Conservation (phyloP, 2,113 vertebrate species). For the Asarcornis scutulata region DNA sequence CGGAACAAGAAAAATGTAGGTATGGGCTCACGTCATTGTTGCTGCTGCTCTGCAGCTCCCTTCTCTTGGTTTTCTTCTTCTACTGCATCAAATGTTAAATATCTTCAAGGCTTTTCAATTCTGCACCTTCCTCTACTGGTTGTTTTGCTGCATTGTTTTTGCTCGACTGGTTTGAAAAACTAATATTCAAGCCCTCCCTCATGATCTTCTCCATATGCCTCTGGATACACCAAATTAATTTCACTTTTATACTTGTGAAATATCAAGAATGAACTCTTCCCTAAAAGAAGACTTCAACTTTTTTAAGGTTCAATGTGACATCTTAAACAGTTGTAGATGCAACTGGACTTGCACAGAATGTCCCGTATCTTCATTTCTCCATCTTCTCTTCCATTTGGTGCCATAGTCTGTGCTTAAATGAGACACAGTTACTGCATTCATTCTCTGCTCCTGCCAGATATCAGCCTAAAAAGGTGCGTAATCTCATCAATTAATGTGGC, state of each 20-base stretch:
- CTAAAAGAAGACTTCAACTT: neutral
- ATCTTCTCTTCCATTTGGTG: neutral
- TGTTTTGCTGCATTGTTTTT: neutral
- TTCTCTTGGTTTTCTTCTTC: neutral
- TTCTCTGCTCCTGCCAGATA: neutral
- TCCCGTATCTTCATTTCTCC: neutral
- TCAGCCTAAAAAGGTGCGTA: neutral
- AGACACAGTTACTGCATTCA: neutral
- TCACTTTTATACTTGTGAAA: neutral
- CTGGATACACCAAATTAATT: neutral
- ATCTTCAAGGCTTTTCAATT: neutral
- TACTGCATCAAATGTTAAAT: neutral
- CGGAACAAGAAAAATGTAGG: neutral
- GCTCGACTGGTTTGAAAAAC: neutral
- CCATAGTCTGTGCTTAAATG: neutral
- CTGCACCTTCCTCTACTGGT: neutral
- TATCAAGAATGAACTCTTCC: neutral
- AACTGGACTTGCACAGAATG: neutral
- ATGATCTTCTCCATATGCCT: neutral
- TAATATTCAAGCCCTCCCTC: neutral
- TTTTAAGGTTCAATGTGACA: neutral
- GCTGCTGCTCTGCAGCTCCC: neutral
- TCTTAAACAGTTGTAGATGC: neutral
- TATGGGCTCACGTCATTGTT: neutral
- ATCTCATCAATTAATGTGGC: neutral